Evolutionary conservation across 1,140 invertebrate species (phyloP).

Genomic region (Bombus turneri): DNA sequence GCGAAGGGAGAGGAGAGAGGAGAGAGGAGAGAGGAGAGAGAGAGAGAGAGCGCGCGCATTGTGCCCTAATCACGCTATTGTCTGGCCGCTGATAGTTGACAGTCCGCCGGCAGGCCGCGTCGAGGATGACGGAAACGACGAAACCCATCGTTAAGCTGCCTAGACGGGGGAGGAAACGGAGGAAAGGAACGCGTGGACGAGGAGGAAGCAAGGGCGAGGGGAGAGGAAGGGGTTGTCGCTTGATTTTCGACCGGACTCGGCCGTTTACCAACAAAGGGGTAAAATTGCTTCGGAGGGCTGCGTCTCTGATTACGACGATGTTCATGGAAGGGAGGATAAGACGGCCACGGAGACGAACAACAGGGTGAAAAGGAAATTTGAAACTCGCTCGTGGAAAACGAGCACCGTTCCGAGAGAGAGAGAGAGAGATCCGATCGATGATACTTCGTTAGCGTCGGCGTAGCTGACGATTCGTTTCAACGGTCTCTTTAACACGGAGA

Average conservation of each 20-base stretch:
- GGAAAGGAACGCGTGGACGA: neutral
- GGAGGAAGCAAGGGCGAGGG: neutral
- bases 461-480: neutral
- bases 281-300: conserved; percentile 57
- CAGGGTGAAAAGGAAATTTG: conserved; percentile 18
- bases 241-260: conserved; percentile 47
- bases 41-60: conserved; percentile 47
- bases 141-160: conserved; percentile 46
- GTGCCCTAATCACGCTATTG: conserved; percentile 75
- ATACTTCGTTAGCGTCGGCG: neutral
- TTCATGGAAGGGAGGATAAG: neutral
- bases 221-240: neutral
- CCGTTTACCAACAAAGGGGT: conserved; percentile 60
- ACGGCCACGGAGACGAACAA: neutral
- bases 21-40: neutral
- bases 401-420: too few species aligned
- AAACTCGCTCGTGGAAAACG: neutral
- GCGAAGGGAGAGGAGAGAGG: neutral
- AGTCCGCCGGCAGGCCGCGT: conserved; percentile 29
- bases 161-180: conserved; percentile 1
- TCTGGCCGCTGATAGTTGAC: conserved; percentile 67
- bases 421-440: neutral
- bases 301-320: conserved; percentile 52
- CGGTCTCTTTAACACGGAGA: neutral
- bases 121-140: conserved; percentile 43